Evolutionary conservation across 2,888 invertebrate species (phyloP).

Genomic region (Tetranychus piercei): DNA sequence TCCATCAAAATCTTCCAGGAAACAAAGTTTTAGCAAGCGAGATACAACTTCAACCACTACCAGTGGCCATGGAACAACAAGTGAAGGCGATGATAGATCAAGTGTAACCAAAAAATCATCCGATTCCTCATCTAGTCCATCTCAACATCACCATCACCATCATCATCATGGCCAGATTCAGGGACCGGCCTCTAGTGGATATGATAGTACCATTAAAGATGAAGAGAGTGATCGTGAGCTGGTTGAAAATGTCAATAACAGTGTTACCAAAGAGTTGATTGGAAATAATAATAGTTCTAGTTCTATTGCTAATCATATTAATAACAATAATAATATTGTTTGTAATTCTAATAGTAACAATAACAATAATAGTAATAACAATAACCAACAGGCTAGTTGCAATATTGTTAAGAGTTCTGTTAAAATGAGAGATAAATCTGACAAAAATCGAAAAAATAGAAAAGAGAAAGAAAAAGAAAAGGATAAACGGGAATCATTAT

Average conservation of each 20-base stretch:
- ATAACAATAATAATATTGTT: not conserved
- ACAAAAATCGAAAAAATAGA: not conserved
- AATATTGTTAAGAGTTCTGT: not conserved
- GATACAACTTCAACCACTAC: constrained; percentile 22
- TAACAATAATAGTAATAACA: constrained; percentile 7
- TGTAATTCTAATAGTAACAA: not conserved
- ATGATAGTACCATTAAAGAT: constrained; percentile 19
- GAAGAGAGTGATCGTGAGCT: constrained; percentile 17
- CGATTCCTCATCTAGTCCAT: constrained; percentile 2
- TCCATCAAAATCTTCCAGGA: constrained; percentile 14
- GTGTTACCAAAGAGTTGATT: not conserved
- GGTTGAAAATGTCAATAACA: constrained; percentile 3
- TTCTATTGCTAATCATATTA: constrained; percentile 12
- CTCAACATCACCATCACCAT: not conserved
- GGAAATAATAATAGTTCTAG: not conserved
- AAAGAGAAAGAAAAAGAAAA: constrained; percentile 3
- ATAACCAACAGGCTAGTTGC: not conserved
- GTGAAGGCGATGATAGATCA: constrained; percentile 20
- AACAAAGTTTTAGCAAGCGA: constrained; percentile 15
- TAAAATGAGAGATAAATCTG: constrained; percentile 4
- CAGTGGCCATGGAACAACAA: constrained; percentile 20
- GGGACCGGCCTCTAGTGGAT: constrained; percentile 19
- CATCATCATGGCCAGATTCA: not conserved
- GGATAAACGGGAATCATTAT: constrained; percentile 13
- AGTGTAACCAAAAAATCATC: constrained; percentile 1